Conservation (phyloP, 2,113 vertebrate species). For the Grus americana region DNA sequence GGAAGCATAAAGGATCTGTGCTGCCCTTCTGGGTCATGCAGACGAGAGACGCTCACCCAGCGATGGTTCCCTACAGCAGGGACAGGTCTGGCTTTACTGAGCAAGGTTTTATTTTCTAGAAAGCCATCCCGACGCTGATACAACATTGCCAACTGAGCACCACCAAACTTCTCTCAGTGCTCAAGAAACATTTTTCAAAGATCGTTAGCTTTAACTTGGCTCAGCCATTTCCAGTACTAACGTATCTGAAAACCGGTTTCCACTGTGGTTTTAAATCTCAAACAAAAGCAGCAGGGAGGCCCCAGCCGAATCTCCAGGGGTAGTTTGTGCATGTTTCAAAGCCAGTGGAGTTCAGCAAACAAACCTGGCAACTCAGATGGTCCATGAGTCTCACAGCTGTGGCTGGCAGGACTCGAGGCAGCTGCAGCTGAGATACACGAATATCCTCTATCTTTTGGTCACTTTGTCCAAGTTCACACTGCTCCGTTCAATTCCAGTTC, state of each 20-base stretch:
- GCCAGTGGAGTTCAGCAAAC: conserved; percentile 44
- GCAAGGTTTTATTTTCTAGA: background rate
- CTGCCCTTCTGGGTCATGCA: background rate
- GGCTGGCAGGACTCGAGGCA: conserved; percentile 31
- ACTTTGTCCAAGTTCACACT: conserved; percentile 39
- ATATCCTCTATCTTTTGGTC: conserved; percentile 18
- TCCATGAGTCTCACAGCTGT: conserved; percentile 42
- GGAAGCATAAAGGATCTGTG: background rate
- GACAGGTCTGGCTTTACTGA: background rate
- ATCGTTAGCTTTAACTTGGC: background rate
- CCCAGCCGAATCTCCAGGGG: conserved; percentile 7
- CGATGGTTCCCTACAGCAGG: accelerated
- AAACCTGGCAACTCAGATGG: conserved; percentile 49
- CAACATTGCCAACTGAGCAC: background rate
- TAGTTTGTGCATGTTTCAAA: background rate
- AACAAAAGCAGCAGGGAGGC: conserved; percentile 45
- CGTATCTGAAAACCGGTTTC: background rate
- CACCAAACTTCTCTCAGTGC: background rate
- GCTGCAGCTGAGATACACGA: conserved; percentile 16
- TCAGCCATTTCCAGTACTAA: background rate
- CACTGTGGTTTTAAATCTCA: conserved; percentile 30
- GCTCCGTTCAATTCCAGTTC: background rate
- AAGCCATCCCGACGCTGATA: background rate
- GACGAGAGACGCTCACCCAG: background rate
- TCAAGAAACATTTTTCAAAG: background rate